These are phyloP conservation scores for Globodera rostochiensis DNA, from an alignment of 1,140 invertebrate species.

Conservation along the genomic window DNA sequence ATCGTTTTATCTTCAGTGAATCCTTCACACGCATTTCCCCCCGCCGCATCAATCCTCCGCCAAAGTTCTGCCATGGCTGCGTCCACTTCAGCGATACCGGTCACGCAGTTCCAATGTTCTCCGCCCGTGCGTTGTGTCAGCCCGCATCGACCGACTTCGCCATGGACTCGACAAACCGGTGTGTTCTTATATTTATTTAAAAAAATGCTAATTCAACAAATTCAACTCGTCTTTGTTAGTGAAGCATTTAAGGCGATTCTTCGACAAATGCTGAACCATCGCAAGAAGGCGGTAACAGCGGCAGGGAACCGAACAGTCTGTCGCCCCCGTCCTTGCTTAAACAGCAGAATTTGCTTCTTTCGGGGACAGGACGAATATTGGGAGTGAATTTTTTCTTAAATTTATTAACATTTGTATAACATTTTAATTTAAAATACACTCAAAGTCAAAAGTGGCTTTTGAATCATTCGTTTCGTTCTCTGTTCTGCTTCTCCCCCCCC, in stretches of 20 bases:
- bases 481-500: too few relatives aligned
- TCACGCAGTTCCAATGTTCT: conserved; percentile 13
- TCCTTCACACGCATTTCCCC: conserved; percentile 4
- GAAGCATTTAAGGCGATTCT: background rate
- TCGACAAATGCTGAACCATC: background rate
- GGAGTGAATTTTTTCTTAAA: background rate
- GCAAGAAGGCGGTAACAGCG: background rate
- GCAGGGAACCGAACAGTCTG: background rate
- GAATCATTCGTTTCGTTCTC: too few relatives aligned
- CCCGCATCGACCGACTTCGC: conserved; percentile 7
- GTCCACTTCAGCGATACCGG: conserved; percentile 1
- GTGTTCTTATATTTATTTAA: too few relatives aligned
- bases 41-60: conserved; percentile 9
- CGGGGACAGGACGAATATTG: background rate
- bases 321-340: background rate
- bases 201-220: too few relatives aligned
- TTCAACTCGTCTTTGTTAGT: too few relatives aligned
- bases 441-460: too few relatives aligned
- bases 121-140: conserved; percentile 12
- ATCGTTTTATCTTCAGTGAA: background rate
- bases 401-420: background rate
- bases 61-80: conserved; percentile 13
- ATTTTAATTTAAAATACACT: background rate
- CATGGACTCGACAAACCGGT: background rate
- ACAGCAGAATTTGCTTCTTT: background rate